These are phyloP conservation scores for Mesaphorura yosii DNA, from an alignment of 1,140 invertebrate genomes.

Conservation along the genomic window DNA sequence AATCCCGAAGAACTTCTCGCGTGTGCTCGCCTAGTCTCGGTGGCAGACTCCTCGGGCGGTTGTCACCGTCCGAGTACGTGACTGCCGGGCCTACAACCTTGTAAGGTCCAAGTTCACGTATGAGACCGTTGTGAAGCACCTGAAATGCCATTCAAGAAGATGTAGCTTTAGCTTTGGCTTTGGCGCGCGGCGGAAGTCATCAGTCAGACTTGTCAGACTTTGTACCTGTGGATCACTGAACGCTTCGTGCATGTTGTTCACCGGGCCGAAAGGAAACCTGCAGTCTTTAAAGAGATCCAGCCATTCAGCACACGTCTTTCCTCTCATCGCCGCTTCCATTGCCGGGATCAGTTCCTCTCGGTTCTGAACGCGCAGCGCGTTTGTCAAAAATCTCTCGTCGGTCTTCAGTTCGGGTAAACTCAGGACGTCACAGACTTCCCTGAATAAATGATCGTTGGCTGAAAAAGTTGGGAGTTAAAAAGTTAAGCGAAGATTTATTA, in stretches of 20 bases:
- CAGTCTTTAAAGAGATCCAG: slow-evolving; percentile 54
- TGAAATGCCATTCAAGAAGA: too few relatives aligned
- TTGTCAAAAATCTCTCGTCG: slow-evolving; percentile 57
- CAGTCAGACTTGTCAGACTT: neutral
- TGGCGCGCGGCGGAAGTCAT: neutral
- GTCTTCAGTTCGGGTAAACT: slow-evolving; percentile 46
- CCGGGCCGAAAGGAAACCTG: slow-evolving; percentile 74
- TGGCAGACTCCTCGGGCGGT: slow-evolving; percentile 58
- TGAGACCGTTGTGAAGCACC: slow-evolving; percentile 33
- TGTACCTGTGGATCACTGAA: slow-evolving; percentile 75
- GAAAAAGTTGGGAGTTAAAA: neutral
- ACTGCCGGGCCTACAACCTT: slow-evolving; percentile 79
- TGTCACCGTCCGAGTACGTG: slow-evolving; percentile 57
- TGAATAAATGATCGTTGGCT: slow-evolving; percentile 60
- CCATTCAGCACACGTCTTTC: slow-evolving; percentile 68
- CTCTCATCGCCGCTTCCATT: slow-evolving; percentile 49
- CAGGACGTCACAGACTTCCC: slow-evolving; percentile 53
- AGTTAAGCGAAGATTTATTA: too few relatives aligned
- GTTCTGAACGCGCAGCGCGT: slow-evolving; percentile 62
- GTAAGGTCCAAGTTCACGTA: slow-evolving; percentile 44
- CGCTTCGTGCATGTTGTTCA: slow-evolving; percentile 73
- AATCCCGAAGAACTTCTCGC: slow-evolving; percentile 52
- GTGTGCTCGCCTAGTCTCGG: slow-evolving; percentile 82
- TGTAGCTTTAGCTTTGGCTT: neutral
- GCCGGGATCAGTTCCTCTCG: slow-evolving; percentile 54